These are phyloP conservation scores for Atlantisia rogersi DNA, from an alignment of 2,113 vertebrate genomes.

Conservation along the genomic window DNA sequence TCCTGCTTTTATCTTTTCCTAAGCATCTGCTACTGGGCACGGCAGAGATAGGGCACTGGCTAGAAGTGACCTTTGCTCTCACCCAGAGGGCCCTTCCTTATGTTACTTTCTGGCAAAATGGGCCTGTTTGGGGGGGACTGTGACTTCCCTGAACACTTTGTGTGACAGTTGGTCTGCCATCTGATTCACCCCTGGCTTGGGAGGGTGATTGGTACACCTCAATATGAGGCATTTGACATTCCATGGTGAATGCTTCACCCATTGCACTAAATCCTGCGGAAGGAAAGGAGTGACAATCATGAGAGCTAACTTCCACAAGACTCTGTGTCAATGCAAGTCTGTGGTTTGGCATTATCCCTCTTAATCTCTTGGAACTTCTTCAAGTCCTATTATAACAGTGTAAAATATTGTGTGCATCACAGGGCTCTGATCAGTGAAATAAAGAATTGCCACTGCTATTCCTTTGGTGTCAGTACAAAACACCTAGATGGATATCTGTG, in stretches of 20 bases:
- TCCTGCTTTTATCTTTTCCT: background rate
- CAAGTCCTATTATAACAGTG: background rate
- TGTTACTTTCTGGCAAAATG: background rate
- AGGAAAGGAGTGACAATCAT: background rate
- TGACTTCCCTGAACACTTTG: background rate
- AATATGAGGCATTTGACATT: background rate
- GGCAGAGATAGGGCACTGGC: background rate
- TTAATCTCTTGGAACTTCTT: background rate
- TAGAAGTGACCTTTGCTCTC: background rate
- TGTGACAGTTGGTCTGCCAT: background rate
- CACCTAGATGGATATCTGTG: background rate
- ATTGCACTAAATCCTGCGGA: background rate
- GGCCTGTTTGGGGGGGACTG: background rate
- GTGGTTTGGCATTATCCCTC: background rate
- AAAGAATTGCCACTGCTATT: background rate
- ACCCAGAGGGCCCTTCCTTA: background rate
- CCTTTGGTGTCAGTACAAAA: background rate
- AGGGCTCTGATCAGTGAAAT: background rate
- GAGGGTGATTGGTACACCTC: background rate
- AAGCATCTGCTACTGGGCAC: constrained; percentile 26
- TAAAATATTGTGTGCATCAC: background rate
- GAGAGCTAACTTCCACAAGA: background rate
- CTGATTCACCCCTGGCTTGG: background rate
- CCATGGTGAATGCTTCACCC: background rate
- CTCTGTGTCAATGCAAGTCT: background rate